Percentiles rank a stretch among this genome's conserved stretches.
phyloP scores from a whole-genome alignment of 2,113 vertebrate genomes.

The Agelaius tricolor region DNA sequence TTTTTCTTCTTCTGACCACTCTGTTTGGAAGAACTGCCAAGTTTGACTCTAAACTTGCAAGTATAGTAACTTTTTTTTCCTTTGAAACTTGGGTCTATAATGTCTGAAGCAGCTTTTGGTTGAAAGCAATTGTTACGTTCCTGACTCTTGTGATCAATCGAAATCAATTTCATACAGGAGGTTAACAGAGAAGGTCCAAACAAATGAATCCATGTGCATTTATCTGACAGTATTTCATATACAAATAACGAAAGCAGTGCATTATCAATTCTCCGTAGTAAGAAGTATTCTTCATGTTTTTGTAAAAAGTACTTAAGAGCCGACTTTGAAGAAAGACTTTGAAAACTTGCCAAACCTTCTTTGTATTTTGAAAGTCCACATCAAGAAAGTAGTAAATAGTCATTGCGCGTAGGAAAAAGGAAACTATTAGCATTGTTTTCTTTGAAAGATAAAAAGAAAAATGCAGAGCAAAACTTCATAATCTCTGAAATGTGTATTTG shows the following conservation, averaged over 20 bases:
- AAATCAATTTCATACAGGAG: conserved; percentile 72
- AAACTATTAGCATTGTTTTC: conserved; percentile 87
- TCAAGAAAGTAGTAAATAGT: conserved; percentile 80
- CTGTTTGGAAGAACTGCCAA: conserved; percentile 78
- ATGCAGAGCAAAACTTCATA: conserved; percentile 79
- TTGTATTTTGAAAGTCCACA: conserved; percentile 85
- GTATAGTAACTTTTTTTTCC: conserved; percentile 73
- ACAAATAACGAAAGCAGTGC: conserved; percentile 73
- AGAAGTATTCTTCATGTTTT: conserved; percentile 79
- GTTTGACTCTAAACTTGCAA: conserved; percentile 76
- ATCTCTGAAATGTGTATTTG: conserved; percentile 81
- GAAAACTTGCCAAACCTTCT: conserved; percentile 83
- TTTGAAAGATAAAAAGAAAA: conserved; percentile 84
- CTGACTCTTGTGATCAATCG: conserved; percentile 71
- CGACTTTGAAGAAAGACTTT: conserved; percentile 79
- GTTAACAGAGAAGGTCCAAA: conserved; percentile 66
- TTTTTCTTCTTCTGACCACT: conserved; percentile 74
- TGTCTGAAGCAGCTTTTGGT: conserved; percentile 57
- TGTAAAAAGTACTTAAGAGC: conserved; percentile 77
- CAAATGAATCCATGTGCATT: conserved; percentile 69
- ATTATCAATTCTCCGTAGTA: conserved; percentile 74
- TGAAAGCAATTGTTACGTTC: conserved; percentile 68
- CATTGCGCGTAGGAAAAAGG: conserved; percentile 82
- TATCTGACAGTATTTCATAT: conserved; percentile 73
- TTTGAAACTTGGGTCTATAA: conserved; percentile 72